These are phyloP conservation scores for Mythimna impura DNA, from an alignment of 2,888 invertebrate species.

Conservation along the genomic window DNA sequence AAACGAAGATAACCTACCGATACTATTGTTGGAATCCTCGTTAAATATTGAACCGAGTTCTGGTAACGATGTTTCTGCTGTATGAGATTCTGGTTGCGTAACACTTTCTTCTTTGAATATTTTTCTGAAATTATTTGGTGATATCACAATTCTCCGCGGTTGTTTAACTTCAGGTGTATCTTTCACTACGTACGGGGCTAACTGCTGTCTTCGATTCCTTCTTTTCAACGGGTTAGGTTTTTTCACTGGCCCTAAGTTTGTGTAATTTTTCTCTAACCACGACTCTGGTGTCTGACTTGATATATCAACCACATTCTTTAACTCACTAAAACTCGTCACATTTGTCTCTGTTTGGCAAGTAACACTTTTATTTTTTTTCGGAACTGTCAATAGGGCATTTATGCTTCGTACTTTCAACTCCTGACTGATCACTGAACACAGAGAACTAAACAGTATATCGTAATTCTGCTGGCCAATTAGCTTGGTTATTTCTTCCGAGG, in stretches of 20 bases:
- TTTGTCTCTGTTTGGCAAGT: constrained; percentile 47
- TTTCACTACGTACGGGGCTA: constrained; percentile 76
- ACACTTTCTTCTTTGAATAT: constrained; percentile 21
- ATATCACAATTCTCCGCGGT: constrained; percentile 69
- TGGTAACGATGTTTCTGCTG: constrained; percentile 25
- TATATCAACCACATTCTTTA: constrained; percentile 10
- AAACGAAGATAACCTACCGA: constrained; percentile 68
- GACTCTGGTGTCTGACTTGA: constrained; percentile 74
- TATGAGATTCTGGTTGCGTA: neutral
- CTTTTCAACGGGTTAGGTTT: constrained; percentile 57
- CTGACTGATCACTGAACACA: constrained; percentile 79
- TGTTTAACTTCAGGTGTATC: constrained; percentile 55
- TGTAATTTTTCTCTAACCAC: neutral
- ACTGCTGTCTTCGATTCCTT: constrained; percentile 62
- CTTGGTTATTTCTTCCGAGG: constrained; percentile 76
- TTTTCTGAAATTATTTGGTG: constrained; percentile 64
- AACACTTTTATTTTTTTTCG: constrained; percentile 45
- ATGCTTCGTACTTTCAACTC: constrained; percentile 80
- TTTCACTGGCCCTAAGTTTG: constrained; percentile 42
- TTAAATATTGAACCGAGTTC: constrained; percentile 62
- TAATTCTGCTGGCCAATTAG: constrained; percentile 82
- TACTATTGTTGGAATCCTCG: constrained; percentile 76
- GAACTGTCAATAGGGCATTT: constrained; percentile 73
- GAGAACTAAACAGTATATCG: constrained; percentile 75
- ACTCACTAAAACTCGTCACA: neutral